Percentiles rank a stretch among this genome's conserved stretches.
Evolutionary conservation across 2,113 vertebrate species (phyloP).

Genomic region (Microtus ochrogaster): DNA sequence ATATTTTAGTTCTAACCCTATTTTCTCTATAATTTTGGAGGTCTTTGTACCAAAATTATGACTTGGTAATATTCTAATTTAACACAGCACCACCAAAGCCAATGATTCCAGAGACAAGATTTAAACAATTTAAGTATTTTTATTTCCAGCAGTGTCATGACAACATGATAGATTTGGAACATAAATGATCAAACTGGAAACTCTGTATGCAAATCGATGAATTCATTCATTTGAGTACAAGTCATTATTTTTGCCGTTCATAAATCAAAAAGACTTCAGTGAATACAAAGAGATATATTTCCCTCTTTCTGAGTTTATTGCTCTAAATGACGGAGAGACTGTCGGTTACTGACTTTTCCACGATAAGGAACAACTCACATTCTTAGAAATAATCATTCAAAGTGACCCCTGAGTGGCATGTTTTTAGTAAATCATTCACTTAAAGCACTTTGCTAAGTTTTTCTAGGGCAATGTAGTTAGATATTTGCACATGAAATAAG

Average conservation of each 20-base stretch:
- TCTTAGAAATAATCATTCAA: slow-evolving; percentile 26
- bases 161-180: background rate
- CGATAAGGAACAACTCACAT: background rate
- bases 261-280: background rate
- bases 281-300: background rate
- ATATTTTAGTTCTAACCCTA: slow-evolving; percentile 24
- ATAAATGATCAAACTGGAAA: background rate
- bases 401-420: background rate
- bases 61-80: background rate
- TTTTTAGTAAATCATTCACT: slow-evolving; percentile 39
- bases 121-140: background rate
- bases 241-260: background rate
- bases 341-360: slow-evolving; percentile 7
- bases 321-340: background rate
- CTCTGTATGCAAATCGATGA: background rate
- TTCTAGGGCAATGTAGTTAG: background rate
- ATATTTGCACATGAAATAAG: slow-evolving; percentile 7
- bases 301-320: background rate
- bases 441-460: background rate
- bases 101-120: background rate
- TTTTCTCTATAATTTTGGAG: background rate
- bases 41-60: background rate
- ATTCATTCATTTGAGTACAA: background rate
- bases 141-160: background rate
- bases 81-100: background rate